Conservation (phyloP, 2,113 vertebrate species). For the Desmodus rotundus region DNA sequence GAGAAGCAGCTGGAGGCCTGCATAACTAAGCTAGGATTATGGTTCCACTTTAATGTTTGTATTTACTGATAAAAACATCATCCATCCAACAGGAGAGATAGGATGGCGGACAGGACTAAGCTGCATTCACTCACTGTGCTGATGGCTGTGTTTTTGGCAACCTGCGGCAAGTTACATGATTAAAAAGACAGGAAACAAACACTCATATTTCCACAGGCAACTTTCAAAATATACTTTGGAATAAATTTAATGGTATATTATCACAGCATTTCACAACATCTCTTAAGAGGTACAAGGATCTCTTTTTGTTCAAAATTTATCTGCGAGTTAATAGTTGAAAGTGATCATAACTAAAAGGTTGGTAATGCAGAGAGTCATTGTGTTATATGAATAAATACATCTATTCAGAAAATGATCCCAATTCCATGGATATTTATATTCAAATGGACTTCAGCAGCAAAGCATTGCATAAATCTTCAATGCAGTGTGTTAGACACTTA, state of each 20-base stretch:
- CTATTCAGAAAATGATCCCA: conserved; percentile 53
- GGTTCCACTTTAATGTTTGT: conserved; percentile 73
- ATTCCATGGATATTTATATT: conserved; percentile 21
- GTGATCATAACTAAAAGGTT: conserved; percentile 73
- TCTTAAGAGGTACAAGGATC: conserved; percentile 73
- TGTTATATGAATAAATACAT: conserved; percentile 56
- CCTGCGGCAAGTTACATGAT: conserved; percentile 72
- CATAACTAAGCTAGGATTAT: conserved; percentile 70
- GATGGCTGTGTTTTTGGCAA: conserved; percentile 75
- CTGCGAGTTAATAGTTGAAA: conserved; percentile 74
- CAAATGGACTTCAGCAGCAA: conserved; percentile 32
- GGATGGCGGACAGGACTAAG: conserved; percentile 77
- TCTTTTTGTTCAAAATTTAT: conserved; percentile 76
- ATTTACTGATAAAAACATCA: conserved; percentile 70
- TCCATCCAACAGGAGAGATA: conserved; percentile 69
- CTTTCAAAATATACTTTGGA: conserved; percentile 70
- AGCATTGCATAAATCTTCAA: conserved; percentile 47
- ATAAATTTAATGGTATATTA: conserved; percentile 74
- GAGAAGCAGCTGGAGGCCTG: conserved; percentile 58
- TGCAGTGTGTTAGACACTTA: conserved; percentile 36
- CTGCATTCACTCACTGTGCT: conserved; percentile 76
- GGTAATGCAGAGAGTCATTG: conserved; percentile 72
- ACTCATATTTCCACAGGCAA: conserved; percentile 70
- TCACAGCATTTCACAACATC: conserved; percentile 67
- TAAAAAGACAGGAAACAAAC: conserved; percentile 74